Conservation (phyloP, 2,888 invertebrate genomes). For the Aspidapion aeneum region DNA sequence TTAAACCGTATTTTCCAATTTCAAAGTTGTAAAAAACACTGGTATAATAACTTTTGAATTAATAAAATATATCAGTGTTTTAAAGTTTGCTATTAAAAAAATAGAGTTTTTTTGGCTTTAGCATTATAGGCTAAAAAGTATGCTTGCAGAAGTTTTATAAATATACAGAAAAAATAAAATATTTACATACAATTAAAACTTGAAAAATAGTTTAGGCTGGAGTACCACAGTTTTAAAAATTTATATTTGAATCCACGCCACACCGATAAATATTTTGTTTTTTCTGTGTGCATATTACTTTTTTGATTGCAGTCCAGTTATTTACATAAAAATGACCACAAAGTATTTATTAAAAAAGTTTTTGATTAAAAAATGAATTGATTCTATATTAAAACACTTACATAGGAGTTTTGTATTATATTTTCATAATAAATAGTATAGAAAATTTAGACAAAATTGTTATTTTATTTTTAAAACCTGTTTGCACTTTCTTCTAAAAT, state of each 20-base stretch:
- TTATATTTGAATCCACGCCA: no score
- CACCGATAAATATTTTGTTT: no score
- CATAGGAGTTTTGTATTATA: conserved; percentile 52
- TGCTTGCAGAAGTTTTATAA: conserved; percentile 46
- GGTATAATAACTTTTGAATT: no score
- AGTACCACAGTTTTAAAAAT: no score
- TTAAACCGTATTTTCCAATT: conserved; percentile 3
- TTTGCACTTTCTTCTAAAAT: no score
- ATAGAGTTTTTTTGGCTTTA: conserved; percentile 30
- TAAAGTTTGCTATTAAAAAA: conserved; percentile 20
- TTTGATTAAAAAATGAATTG: conserved; percentile 31
- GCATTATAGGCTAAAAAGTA: conserved; percentile 21
- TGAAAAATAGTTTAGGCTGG: no score
- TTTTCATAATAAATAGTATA: conserved; percentile 53
- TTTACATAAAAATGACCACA: conserved; percentile 44
- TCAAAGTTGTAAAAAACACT: neutral
- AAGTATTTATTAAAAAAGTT: conserved; percentile 28
- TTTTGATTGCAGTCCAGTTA: conserved; percentile 47
- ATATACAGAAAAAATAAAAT: no score
- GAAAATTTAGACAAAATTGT: conserved; percentile 38
- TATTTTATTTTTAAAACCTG: conserved; percentile 10
- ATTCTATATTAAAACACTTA: conserved; percentile 43
- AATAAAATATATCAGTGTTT: conserved; percentile 7
- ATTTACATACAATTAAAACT: no score
- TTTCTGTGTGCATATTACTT: no score